These are phyloP conservation scores for Chamaea fasciata DNA, from an alignment of 2,113 vertebrate species.

Conservation along the genomic window DNA sequence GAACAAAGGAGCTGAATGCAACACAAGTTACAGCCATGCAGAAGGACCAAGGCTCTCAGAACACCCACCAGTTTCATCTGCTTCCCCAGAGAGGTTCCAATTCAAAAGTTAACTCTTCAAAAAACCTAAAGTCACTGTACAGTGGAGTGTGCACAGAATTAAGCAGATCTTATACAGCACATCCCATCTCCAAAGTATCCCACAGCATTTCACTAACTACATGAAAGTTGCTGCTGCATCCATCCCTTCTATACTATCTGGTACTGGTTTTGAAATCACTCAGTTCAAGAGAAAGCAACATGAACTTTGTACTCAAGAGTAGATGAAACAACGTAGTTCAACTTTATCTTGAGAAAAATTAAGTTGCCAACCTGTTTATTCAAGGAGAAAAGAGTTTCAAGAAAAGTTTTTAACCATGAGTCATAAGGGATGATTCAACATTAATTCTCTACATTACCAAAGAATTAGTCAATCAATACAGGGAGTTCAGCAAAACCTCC, in stretches of 20 bases:
- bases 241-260: neutral
- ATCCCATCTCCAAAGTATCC: neutral
- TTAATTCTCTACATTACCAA: neutral
- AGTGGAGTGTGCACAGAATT: neutral
- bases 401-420: neutral
- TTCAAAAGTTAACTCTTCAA: neutral
- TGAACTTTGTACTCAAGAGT: neutral
- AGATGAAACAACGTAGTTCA: neutral
- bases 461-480: neutral
- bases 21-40: rapidly evolving
- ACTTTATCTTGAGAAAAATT: neutral
- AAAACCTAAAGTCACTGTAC: neutral
- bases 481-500: neutral
- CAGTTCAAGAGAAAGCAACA: neutral
- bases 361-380: neutral
- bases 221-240: neutral
- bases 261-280: neutral
- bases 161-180: neutral
- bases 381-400: neutral
- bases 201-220: neutral
- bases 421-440: neutral
- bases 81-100: neutral
- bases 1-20: neutral
- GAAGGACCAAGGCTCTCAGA: neutral
- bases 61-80: neutral